These are phyloP conservation scores for Laterallus jamaicensis DNA, from an alignment of 2,113 vertebrate species.

Conservation along the genomic window DNA sequence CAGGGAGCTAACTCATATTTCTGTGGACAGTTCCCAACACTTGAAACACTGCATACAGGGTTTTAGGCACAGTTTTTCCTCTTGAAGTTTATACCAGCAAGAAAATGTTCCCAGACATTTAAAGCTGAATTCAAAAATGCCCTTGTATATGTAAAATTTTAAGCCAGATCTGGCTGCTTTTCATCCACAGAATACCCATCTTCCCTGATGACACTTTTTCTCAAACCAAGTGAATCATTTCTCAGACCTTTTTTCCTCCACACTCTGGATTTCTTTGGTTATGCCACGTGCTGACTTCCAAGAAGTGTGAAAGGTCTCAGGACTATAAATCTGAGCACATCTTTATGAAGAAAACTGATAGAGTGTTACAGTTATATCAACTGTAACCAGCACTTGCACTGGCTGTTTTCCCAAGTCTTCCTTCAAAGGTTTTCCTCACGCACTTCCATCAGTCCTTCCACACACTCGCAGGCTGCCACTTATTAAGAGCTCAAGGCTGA, in stretches of 20 bases:
- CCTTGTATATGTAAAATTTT: background rate
- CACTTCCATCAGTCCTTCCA: background rate
- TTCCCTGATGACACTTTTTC: background rate
- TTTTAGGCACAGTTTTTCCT: background rate
- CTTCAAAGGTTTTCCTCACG: background rate
- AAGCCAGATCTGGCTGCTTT: background rate
- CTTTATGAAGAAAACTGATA: background rate
- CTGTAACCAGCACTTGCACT: background rate
- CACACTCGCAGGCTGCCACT: fast-evolving
- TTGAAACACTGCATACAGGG: background rate
- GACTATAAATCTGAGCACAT: background rate
- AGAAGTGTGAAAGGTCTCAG: background rate
- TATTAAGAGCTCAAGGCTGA: background rate
- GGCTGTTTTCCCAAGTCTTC: background rate
- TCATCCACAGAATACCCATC: background rate
- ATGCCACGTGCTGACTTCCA: background rate
- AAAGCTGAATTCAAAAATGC: background rate
- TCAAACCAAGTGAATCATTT: fast-evolving
- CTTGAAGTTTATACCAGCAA: background rate
- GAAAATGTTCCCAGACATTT: background rate
- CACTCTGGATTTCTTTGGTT: background rate
- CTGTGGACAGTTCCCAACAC: background rate
- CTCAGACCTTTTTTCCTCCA: background rate
- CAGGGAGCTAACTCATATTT: background rate
- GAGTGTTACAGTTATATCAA: background rate